A percentile compares a stretch with the other conserved stretches of the same genome.
Evolutionary conservation across 2,797 vertebrate genomes (phyloP).

Genomic region (Brachyalestes nurse): DNA sequence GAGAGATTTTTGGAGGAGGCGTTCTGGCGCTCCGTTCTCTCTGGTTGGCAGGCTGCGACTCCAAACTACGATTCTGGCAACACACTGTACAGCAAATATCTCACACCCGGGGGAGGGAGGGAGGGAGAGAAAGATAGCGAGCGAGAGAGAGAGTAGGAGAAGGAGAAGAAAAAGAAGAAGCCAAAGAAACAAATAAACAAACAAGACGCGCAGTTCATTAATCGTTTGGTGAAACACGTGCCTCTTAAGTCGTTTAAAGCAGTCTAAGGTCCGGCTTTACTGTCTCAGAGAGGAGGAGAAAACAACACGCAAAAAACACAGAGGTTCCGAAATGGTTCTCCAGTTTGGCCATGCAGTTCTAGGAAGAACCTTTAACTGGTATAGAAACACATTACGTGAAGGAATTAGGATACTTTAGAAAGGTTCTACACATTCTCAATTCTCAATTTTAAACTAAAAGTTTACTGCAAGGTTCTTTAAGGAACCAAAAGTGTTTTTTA

Average conservation of each 20-base stretch:
- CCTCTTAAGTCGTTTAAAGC: background rate
- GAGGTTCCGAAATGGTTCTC: background rate
- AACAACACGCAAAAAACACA: background rate
- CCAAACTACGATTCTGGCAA: conserved; percentile 34
- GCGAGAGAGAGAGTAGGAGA: background rate
- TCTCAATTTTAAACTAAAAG: background rate
- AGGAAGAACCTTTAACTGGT: background rate
- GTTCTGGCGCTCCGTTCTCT: conserved; percentile 28
- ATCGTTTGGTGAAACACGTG: background rate
- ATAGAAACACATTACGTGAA: background rate
- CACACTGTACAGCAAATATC: conserved; percentile 40
- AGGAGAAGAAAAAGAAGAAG: conserved; percentile 9
- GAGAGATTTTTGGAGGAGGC: conserved; percentile 45
- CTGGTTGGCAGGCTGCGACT: conserved; percentile 25
- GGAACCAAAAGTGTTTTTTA: background rate
- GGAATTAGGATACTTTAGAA: too few relatives aligned
- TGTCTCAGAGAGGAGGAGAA: background rate
- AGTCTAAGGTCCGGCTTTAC: background rate
- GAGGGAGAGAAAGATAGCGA: conserved; percentile 4
- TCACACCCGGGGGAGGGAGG: conserved; percentile 27
- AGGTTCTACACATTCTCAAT: background rate
- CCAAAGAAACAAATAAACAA: conserved; percentile 35
- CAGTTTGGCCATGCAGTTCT: too few relatives aligned
- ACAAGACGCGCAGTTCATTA: background rate
- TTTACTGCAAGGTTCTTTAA: background rate